Percentiles rank a stretch among this genome's conserved stretches.
phyloP scores from a whole-genome alignment of 2,113 vertebrate species.

The Epinephelus moara region DNA sequence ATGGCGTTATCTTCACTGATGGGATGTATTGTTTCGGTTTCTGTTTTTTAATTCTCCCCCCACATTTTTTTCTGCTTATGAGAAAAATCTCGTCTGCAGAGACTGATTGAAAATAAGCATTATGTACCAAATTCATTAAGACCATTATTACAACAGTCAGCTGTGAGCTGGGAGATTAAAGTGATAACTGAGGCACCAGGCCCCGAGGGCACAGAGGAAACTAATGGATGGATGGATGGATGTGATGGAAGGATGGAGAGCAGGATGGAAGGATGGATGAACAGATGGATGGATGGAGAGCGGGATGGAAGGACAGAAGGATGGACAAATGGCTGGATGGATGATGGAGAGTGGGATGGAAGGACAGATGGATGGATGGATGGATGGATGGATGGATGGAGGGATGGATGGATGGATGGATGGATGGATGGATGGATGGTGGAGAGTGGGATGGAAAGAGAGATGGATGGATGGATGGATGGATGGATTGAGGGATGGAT shows the following conservation, averaged over 20 bases:
- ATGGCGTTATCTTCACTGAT: background rate
- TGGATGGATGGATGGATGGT: rapidly evolving
- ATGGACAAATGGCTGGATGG: too few relatives aligned
- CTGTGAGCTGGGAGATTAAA: conserved; percentile 46
- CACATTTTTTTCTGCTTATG: conserved; percentile 5
- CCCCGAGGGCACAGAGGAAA: background rate
- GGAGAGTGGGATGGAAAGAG: too few relatives aligned
- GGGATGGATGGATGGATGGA: too few relatives aligned
- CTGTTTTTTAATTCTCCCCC: conserved; percentile 26
- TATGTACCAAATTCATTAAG: conserved; percentile 46
- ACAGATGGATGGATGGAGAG: too few relatives aligned
- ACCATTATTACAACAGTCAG: conserved; percentile 42
- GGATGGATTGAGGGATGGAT: too few relatives aligned
- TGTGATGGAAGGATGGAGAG: background rate
- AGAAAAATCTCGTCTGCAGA: conserved; percentile 2
- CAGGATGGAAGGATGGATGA: too few relatives aligned
- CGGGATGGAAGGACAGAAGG: too few relatives aligned
- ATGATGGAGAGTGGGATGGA: too few relatives aligned
- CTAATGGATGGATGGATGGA: background rate
- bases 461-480: too few relatives aligned
- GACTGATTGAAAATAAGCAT: conserved; percentile 35
- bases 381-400: too few relatives aligned
- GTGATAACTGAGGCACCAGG: conserved; percentile 12
- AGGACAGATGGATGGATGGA: too few relatives aligned
- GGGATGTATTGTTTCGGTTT: background rate